Base-by-base conservation (phyloP, 53 echinoderm and acorn worm genomes). In the Luidia sarsii region DNA sequence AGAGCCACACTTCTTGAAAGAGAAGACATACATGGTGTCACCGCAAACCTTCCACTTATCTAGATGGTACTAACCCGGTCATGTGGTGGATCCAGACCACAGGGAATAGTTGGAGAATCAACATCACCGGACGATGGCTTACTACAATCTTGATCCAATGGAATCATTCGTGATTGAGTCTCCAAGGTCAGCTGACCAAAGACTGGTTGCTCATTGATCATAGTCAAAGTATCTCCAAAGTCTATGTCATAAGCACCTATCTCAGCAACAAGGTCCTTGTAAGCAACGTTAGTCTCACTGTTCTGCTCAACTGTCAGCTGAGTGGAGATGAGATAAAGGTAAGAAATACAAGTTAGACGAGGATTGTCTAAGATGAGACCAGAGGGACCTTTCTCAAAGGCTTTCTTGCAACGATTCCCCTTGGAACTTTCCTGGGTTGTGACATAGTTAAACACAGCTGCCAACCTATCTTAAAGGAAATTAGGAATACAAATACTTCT, bases 231-330 rank as follows among this genome's bases (percentile, higher is more conserved):
- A 35, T 88, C 82, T 24, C 39, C 39, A 3, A 29, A 39, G 73
- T 88, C 88, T 0, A 72, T 72, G 30, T 88, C 88, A 33, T 53
- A 88, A 11, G 74, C 88, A 16, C 88, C 88, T 7, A 88, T 21
- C 36, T 24, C 18, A 3, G 46, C 68, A 0, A 23, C 19, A 14
- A 88, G 64, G 30, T 66, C 67, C 7, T 33, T 33, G 51, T 88
- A 88, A 15, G 55, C 88, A 3, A 82, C 25, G 41, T 88, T 81
- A 30, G 20, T 13, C 14, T 48, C 82, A 15, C 50, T 65, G 38
- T 64, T 82, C 35, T 81, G 49, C 45, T 81, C 69, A n/a, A 67
- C 82, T 14, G 4, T 68, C 3, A 82, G 28, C 67, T 77, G 62
- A 8, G 19, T 11, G 32, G 23, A 39, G 25, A 41, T 2, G 23